Conservation (phyloP, 92 coral and sea anemone species). For the Montipora capitata region DNA sequence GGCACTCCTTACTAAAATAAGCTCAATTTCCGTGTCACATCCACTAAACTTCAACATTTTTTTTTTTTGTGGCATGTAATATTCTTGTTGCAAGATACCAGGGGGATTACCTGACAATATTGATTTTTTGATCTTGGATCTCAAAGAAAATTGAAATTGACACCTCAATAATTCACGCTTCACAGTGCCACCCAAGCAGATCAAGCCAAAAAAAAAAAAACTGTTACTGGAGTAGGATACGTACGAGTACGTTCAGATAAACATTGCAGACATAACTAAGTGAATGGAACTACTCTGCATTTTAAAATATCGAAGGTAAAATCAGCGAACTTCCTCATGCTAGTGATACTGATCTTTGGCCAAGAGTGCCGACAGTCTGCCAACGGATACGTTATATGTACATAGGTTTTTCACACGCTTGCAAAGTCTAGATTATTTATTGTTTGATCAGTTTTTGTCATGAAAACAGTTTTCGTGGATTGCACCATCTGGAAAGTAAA, state of each 20-base stretch:
- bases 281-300: conserved; percentile 12
- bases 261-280: conserved; percentile 9
- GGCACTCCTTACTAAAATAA: conserved; percentile 48
- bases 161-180: conserved; percentile 32
- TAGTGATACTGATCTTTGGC: background rate
- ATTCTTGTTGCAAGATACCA: conserved; percentile 31
- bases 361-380: conserved; percentile 3
- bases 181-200: conserved; percentile 21
- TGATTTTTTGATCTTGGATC: conserved; percentile 19
- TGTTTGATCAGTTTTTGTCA: background rate
- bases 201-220: conserved; percentile 4
- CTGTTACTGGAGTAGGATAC: conserved; percentile 28
- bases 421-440: conserved; percentile 11
- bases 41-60: conserved; percentile 35
- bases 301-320: conserved; percentile 3
- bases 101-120: conserved; percentile 11
- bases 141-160: conserved; percentile 25
- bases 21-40: conserved; percentile 49
- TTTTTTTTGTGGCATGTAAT: conserved; percentile 40
- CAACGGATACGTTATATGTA: conserved; percentile 10
- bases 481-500: conserved; percentile 11
- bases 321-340: conserved; percentile 14
- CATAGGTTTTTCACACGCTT: conserved; percentile 11
- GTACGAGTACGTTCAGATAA: conserved; percentile 16
- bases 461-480: conserved; percentile 7